Evolutionary conservation across 2,888 invertebrate genomes (phyloP).

Genomic region (Pristionchus exspectatus): DNA sequence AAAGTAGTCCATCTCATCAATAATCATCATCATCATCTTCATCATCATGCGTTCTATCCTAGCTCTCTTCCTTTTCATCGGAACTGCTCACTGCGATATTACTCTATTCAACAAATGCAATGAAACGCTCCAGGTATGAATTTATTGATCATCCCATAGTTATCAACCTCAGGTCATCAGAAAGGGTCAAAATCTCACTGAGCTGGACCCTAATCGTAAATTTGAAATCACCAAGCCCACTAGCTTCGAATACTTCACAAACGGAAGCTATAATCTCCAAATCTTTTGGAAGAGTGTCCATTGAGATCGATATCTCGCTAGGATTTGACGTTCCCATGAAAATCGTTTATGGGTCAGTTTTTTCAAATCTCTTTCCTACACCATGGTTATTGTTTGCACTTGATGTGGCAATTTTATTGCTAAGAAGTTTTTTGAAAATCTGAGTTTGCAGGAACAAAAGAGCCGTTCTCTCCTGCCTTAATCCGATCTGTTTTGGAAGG

Average conservation of each 20-base stretch:
- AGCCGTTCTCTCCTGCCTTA: not conserved
- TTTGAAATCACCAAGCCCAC: not conserved
- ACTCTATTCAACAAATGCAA: not conserved
- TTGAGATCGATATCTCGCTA: not conserved
- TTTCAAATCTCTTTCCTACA: too few relatives aligned
- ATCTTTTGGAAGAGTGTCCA: not conserved
- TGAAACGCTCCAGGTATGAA: not conserved
- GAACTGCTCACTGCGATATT: not conserved
- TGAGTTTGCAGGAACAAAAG: not conserved
- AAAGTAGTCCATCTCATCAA: not conserved
- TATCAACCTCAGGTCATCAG: not conserved
- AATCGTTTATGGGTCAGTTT: not conserved
- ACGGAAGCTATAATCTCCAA: not conserved
- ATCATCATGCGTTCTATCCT: not conserved
- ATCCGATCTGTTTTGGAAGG: not conserved
- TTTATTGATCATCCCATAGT: not conserved
- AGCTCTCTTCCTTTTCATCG: not conserved
- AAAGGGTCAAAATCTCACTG: not conserved
- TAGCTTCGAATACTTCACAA: not conserved
- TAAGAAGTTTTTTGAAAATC: too few relatives aligned
- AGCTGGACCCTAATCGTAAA: not conserved
- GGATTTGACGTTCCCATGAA: not conserved
- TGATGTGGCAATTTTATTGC: too few relatives aligned
- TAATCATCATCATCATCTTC: not conserved
- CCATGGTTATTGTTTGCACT: not conserved